A percentile compares a stretch with the other conserved stretches of the same genome.
Evolutionary conservation across 2,113 vertebrate species (phyloP).

Genomic region (Phrynocephalus versicolor): DNA sequence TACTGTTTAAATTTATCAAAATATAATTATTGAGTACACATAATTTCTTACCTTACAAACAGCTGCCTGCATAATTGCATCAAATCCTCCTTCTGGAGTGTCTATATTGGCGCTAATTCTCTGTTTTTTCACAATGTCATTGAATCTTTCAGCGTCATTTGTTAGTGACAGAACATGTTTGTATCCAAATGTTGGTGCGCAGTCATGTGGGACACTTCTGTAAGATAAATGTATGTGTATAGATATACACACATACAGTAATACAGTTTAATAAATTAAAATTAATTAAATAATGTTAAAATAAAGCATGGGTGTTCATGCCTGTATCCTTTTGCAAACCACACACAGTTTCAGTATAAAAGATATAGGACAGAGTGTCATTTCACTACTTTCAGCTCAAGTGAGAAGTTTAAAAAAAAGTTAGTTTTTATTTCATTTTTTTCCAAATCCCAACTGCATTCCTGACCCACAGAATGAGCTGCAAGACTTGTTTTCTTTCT

Average conservation of each 20-base stretch:
- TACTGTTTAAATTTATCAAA: background rate
- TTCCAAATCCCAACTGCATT: no score
- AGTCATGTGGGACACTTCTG: constrained; percentile 75
- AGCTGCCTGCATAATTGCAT: constrained; percentile 95
- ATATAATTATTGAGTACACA: constrained; percentile 5
- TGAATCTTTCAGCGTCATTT: constrained; percentile 87
- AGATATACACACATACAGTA: background rate
- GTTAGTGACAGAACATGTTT: constrained; percentile 92
- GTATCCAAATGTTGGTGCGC: constrained; percentile 91
- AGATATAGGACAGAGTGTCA: background rate
- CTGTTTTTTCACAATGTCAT: constrained; percentile 87
- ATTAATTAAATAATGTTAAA: no score
- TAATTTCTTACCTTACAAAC: constrained; percentile 89
- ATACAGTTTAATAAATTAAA: no score
- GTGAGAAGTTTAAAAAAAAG: no score
- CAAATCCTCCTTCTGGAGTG: constrained; percentile 90
- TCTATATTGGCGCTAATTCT: constrained; percentile 91
- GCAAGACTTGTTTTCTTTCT: no score
- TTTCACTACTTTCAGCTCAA: background rate
- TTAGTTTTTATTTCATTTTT: no score
- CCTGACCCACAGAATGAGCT: no score
- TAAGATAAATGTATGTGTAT: constrained; percentile 41
- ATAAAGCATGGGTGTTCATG: no score
- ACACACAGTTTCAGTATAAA: background rate
- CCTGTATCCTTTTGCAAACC: no score